Evolutionary conservation across 2,113 vertebrate genomes (phyloP).

Genomic region (Ginglymostoma cirratum): DNA sequence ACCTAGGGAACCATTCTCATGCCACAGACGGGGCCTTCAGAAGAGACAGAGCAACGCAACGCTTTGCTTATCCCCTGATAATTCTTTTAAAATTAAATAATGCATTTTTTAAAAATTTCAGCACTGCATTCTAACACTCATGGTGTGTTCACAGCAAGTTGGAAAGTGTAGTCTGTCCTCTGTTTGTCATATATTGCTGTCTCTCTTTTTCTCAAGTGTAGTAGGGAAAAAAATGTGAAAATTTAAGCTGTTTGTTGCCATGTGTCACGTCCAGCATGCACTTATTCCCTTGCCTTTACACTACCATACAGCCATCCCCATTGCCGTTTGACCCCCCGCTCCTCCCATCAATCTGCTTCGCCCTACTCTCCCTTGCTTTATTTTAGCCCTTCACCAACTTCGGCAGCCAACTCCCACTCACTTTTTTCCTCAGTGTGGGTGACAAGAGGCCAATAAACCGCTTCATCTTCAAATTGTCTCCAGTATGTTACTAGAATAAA

Average conservation of each 20-base stretch:
- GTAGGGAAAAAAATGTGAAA: background rate
- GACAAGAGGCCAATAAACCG: background rate
- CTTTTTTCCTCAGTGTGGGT: background rate
- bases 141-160: background rate
- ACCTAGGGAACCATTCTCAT: background rate
- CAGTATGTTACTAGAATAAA: background rate
- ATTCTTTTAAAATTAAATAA: background rate
- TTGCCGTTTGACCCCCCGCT: background rate
- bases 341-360: background rate
- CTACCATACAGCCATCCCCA: background rate
- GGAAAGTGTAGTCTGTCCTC: background rate
- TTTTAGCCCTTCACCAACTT: background rate
- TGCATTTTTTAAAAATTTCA: background rate
- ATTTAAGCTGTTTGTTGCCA: background rate
- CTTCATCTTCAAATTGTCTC: background rate
- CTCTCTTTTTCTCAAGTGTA: background rate
- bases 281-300: background rate
- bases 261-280: background rate
- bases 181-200: background rate
- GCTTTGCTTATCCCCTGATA: background rate
- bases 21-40: background rate
- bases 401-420: background rate
- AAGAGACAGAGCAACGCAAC: background rate
- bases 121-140: background rate
- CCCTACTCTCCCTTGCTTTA: background rate